Percentiles rank a stretch among this genome's conserved stretches.
These are phyloP conservation scores for Eubasilissa splendida DNA, from an alignment of 2,888 invertebrate species.

Conservation along the genomic window DNA sequence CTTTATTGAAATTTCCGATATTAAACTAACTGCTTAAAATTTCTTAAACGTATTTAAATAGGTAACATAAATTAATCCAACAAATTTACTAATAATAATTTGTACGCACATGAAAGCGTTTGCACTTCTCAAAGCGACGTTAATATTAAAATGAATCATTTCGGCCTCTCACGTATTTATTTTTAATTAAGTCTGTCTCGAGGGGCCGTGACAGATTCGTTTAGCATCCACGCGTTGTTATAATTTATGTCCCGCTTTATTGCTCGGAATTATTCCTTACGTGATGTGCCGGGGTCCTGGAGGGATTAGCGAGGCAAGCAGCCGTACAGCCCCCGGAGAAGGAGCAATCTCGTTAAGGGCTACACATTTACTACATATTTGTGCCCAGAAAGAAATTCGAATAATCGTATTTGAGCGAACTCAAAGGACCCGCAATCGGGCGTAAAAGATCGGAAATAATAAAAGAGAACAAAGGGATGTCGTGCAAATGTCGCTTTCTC, in stretches of 20 bases:
- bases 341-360: conserved; percentile 27
- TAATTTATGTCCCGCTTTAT: conserved; percentile 56
- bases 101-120: not conserved
- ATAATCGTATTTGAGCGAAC: not conserved
- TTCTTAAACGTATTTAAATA: too few relatives aligned
- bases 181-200: conserved; percentile 35
- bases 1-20: too few relatives aligned
- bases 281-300: conserved; percentile 54
- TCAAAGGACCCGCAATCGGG: conserved; percentile 11
- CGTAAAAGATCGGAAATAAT: conserved; percentile 1
- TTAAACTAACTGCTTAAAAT: too few relatives aligned
- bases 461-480: too few relatives aligned
- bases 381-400: conserved; percentile 12
- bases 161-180: conserved; percentile 1
- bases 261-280: conserved; percentile 54
- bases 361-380: not conserved
- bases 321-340: not conserved
- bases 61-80: too few relatives aligned
- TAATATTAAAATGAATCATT: too few relatives aligned
- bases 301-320: conserved; percentile 51
- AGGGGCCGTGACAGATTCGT: conserved; percentile 44
- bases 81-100: not conserved
- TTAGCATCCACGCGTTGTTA: conserved; percentile 51
- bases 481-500: not conserved
- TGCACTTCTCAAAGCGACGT: too few relatives aligned